Base-by-base conservation (phyloP, 1,140 invertebrate species). In the Ephestia elutella region DNA sequence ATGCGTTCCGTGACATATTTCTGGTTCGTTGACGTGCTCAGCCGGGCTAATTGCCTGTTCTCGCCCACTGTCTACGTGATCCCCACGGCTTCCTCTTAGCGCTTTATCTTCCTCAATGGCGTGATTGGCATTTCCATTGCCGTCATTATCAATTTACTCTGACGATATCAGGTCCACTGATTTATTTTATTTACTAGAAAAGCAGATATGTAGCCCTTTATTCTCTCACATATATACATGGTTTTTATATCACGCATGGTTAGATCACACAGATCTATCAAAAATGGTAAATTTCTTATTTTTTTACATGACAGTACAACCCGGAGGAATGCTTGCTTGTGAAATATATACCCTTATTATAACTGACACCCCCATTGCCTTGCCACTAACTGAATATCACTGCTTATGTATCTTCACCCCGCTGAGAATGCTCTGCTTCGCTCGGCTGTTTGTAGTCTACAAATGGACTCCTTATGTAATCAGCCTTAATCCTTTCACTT, bases 341-440 rank as follows among this genome's bases (percentile, higher is more conserved):
- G 62, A 64, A 70, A 65, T 75, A 73, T 62, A 65, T 62, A 68
- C 64, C 75, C 28, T 73, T 68, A 60, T 70, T 59, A 28, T 28
- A 28, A 78, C 76, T 81, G 66, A 85, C 80, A 85, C n/a, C 78
- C 73, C 66, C 75, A 63, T 72, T 82, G 80, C 82, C 84, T 87
- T 87, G 84, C 82, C 86, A 88, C 86, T 88, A 88, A 88, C 84
- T 82, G 68, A 83, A 81, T 67, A 77, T 74, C 81, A 85, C 82
- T 60, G 86, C 86, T 88, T 88, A 75, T 77, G 66, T 85, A 63
- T 77, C 79, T 84, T 84, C 81, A 86, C 80, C 80, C 75, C 73
- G 83, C 81, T 88, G 84, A 87, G 82, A 85, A 86, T 87, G 82
- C 67, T 84, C 82, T 85, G 86, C 86, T 88, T 87, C 77, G 84